A percentile compares a stretch with the other conserved stretches of the same genome.
phyloP scores from a whole-genome alignment of 2,888 invertebrate genomes.

The Hedychridium roseum region DNA sequence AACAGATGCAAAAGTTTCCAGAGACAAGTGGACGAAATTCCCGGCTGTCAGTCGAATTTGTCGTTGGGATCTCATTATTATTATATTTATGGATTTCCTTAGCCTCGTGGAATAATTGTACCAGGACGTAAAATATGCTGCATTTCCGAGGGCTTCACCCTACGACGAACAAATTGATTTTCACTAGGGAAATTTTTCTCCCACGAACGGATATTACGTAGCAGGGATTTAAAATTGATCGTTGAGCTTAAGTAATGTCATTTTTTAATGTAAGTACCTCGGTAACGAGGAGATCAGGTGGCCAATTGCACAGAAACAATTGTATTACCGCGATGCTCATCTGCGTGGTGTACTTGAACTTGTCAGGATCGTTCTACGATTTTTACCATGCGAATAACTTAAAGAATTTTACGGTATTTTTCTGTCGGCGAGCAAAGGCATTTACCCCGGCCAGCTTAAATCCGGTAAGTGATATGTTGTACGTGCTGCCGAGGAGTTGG shows the following conservation, averaged over 20 bases:
- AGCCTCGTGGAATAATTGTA: conserved; percentile 21
- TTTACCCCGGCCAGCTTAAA: conserved; percentile 38
- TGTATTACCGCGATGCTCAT: conserved; percentile 35
- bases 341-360: conserved; percentile 32
- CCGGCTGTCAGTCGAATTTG: conserved; percentile 41
- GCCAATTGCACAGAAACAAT: conserved; percentile 42
- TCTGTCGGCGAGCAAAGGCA: not conserved
- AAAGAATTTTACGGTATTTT: conserved; percentile 2
- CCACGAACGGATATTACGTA: no score
- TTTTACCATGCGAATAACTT: not conserved
- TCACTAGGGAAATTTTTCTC: no score
- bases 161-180: conserved; percentile 10
- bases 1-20: conserved; percentile 40
- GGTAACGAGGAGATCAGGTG: conserved; percentile 31
- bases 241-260: not conserved
- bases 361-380: conserved; percentile 35
- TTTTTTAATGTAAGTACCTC: conserved; percentile 20
- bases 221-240: no score
- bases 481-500: conserved; percentile 37
- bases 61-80: conserved; percentile 34
- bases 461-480: conserved; percentile 38
- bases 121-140: conserved; percentile 34
- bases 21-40: conserved; percentile 35
- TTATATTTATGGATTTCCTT: conserved; percentile 22
- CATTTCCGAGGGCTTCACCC: conserved; percentile 31